A percentile compares a stretch with the other conserved stretches of the same genome.
Evolutionary conservation across 2,888 invertebrate species (phyloP).

Genomic region (Arctia plantaginis): DNA sequence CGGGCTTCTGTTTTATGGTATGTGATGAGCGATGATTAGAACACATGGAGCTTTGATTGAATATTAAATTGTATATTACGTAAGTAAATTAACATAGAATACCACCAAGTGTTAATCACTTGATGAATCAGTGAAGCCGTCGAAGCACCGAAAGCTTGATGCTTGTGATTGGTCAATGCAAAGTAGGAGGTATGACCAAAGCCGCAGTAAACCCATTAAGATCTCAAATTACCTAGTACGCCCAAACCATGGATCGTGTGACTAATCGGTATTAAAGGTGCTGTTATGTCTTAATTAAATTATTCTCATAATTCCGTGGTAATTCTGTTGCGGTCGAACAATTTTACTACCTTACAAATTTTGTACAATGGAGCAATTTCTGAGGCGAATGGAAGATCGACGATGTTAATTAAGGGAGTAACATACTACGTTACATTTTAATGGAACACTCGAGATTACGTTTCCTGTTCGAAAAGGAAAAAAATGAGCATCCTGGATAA

Average conservation of each 20-base stretch:
- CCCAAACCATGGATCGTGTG: constrained; percentile 83
- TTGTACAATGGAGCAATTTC: constrained; percentile 78
- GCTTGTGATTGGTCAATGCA: constrained; percentile 74
- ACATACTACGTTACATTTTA: constrained; percentile 65
- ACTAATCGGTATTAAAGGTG: constrained; percentile 85
- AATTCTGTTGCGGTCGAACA: constrained; percentile 74
- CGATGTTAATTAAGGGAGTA: constrained; percentile 75
- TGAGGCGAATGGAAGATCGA: constrained; percentile 78
- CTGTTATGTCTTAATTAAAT: constrained; percentile 85
- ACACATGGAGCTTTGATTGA: constrained; percentile 49
- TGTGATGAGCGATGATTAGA: constrained; percentile 52
- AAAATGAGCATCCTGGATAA: constrained; percentile 36
- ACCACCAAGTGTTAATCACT: constrained; percentile 73
- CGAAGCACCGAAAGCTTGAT: constrained; percentile 60
- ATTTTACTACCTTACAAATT: constrained; percentile 82
- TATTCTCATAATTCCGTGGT: constrained; percentile 78
- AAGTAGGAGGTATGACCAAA: constrained; percentile 78
- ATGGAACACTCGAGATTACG: constrained; percentile 53
- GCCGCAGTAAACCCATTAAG: constrained; percentile 80
- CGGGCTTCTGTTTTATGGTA: constrained; percentile 58
- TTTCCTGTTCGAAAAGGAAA: constrained; percentile 39
- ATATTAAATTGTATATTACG: constrained; percentile 48
- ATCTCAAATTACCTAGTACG: constrained; percentile 83
- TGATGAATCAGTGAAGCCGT: constrained; percentile 77
- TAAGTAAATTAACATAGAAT: constrained; percentile 64